Percentiles rank a stretch among this genome's conserved stretches.
These are phyloP conservation scores for Drosophila arizonae DNA, from an alignment of 1,140 invertebrate genomes.

Conservation along the genomic window DNA sequence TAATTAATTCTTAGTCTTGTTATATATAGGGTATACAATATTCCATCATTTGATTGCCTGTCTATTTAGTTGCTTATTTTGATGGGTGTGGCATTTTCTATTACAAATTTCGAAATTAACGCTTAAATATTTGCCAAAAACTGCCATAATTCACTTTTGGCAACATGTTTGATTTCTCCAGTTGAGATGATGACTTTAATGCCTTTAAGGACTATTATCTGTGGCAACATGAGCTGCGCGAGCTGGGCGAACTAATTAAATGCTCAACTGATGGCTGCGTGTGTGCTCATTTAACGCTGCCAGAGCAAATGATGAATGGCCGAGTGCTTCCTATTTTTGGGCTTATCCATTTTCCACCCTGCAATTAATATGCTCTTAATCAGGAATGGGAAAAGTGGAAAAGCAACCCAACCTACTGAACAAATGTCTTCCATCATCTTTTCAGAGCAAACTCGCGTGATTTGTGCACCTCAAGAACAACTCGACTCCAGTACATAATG, in stretches of 20 bases:
- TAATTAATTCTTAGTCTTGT: too few species aligned
- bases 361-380: slow-evolving; percentile 67
- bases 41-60: neutral
- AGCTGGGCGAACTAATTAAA: slow-evolving; percentile 69
- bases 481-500: slow-evolving; percentile 22
- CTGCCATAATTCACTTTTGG: slow-evolving; percentile 37
- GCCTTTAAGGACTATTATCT: slow-evolving; percentile 44
- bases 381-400: slow-evolving; percentile 28
- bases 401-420: slow-evolving; percentile 20
- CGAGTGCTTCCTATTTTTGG: slow-evolving; percentile 42
- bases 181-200: slow-evolving; percentile 43
- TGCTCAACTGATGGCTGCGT: slow-evolving; percentile 42
- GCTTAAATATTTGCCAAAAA: slow-evolving; percentile 29
- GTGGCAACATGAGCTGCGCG: slow-evolving; percentile 6
- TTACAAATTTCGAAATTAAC: slow-evolving; percentile 29
- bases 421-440: slow-evolving; percentile 55
- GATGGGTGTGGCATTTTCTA: slow-evolving; percentile 10
- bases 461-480: slow-evolving; percentile 54
- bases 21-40: neutral
- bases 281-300: slow-evolving; percentile 41
- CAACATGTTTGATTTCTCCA: slow-evolving; percentile 32
- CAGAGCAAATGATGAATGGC: slow-evolving; percentile 63
- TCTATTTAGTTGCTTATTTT: slow-evolving; percentile 18
- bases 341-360: slow-evolving; percentile 55
- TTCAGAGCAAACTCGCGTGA: slow-evolving; percentile 60